Conservation (phyloP, 2,113 vertebrate species). For the Nannobrachium achirus region DNA sequence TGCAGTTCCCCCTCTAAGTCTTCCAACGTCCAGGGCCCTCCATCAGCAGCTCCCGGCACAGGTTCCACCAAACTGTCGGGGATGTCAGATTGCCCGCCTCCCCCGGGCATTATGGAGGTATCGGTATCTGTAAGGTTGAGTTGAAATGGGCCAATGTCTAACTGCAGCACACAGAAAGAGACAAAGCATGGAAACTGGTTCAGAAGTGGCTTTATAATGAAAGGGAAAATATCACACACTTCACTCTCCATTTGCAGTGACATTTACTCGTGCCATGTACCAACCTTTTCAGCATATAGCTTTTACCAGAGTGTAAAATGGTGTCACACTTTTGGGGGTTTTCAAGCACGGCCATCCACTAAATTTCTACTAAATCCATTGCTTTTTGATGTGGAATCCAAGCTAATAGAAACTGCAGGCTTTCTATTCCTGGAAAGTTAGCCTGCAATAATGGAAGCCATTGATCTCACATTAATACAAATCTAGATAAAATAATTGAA, state of each 20-base stretch:
- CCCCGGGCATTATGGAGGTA: conserved; percentile 39
- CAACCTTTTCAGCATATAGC: neutral
- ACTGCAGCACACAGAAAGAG: conserved; percentile 59
- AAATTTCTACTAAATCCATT: too few species aligned
- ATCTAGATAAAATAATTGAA: too few species aligned
- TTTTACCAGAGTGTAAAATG: neutral
- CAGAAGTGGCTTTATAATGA: conserved; percentile 7
- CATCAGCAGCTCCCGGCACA: conserved; percentile 46
- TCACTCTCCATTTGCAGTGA: neutral
- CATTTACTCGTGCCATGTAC: neutral
- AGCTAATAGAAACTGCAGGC: too few species aligned
- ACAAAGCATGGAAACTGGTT: conserved; percentile 2
- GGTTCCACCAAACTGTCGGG: conserved; percentile 36
- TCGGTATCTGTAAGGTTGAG: conserved; percentile 70
- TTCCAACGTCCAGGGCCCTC: conserved; percentile 84
- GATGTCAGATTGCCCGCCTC: conserved; percentile 20
- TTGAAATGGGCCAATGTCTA: conserved; percentile 73
- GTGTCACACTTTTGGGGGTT: too few species aligned
- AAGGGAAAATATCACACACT: neutral
- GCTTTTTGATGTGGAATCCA: too few species aligned
- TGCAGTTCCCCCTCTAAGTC: conserved; percentile 92
- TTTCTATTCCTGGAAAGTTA: too few species aligned
- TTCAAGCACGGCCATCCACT: too few species aligned
- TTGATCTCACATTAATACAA: too few species aligned
- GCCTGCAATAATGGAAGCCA: too few species aligned